Evolutionary conservation across 2,113 vertebrate genomes (phyloP).

Genomic region (Atlantisia rogersi): DNA sequence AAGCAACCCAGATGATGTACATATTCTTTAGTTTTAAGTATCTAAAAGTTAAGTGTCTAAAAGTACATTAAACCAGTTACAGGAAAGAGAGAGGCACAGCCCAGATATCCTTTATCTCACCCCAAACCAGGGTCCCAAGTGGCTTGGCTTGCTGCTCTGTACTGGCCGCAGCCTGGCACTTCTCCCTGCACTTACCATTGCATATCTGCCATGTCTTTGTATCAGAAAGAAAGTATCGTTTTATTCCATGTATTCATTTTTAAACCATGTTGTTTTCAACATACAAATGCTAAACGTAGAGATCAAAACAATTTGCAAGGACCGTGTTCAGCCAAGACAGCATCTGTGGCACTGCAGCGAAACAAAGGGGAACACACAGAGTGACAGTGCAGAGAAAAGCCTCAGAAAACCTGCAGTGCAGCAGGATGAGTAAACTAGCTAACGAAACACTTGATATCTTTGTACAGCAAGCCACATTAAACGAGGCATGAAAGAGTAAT

Average conservation of each 20-base stretch:
- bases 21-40: not conserved
- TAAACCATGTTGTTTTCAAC: not conserved
- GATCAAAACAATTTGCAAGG: not conserved
- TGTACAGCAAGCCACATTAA: constrained; percentile 46
- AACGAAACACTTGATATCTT: constrained; percentile 50
- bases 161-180: not conserved
- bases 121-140: not conserved
- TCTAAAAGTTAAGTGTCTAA: not conserved
- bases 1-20: not conserved
- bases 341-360: not conserved
- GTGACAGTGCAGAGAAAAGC: constrained; percentile 26
- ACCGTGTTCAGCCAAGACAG: not conserved
- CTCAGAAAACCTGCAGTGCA: constrained; percentile 68
- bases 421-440: constrained; percentile 53
- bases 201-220: not conserved
- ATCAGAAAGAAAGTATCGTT: not conserved
- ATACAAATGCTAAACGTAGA: not conserved
- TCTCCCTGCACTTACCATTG: not conserved
- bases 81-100: not conserved
- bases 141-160: not conserved
- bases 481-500: constrained; percentile 67
- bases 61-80: not conserved
- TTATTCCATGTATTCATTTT: not conserved
- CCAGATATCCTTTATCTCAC: not conserved
- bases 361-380: constrained; percentile 32